A percentile compares a stretch with the other conserved stretches of the same genome.
phyloP scores from a whole-genome alignment of 92 coral and sea anemone genomes.

The Phenganax marumi region DNA sequence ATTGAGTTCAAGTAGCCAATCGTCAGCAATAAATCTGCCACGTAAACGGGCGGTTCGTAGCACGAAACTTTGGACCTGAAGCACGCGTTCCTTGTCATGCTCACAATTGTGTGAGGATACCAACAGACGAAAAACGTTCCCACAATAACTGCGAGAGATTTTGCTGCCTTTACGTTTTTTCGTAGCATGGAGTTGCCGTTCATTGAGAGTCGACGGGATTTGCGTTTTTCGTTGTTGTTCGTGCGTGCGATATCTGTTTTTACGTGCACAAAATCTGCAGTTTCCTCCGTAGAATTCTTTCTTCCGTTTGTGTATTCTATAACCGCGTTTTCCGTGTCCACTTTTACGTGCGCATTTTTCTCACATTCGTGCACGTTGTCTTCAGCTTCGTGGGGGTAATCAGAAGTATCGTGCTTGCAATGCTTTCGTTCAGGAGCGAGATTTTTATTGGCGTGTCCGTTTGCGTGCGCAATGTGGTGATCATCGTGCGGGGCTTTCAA shows the following conservation, averaged over 20 bases:
- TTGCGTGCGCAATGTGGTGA: background rate
- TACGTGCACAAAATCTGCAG: background rate
- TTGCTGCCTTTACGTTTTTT: slow-evolving; percentile 60
- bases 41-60: background rate
- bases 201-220: background rate
- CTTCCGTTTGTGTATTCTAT: slow-evolving; percentile 3
- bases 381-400: background rate
- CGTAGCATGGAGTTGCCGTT: slow-evolving; percentile 11
- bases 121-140: slow-evolving; percentile 63
- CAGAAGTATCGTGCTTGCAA: background rate
- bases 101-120: slow-evolving; percentile 55
- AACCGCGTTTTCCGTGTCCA: background rate
- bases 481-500: background rate
- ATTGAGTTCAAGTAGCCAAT: slow-evolving; percentile 84
- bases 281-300: background rate
- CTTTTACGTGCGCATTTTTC: background rate
- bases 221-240: background rate
- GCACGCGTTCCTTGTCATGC: slow-evolving; percentile 45
- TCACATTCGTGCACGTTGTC: background rate
- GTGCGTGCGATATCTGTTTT: background rate
- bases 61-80: background rate
- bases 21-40: slow-evolving; percentile 41
- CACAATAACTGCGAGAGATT: slow-evolving; percentile 59
- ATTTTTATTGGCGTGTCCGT: background rate
- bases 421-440: background rate